Evolutionary conservation across 2,888 invertebrate species (phyloP).

Genomic region (Erebia epiphron): DNA sequence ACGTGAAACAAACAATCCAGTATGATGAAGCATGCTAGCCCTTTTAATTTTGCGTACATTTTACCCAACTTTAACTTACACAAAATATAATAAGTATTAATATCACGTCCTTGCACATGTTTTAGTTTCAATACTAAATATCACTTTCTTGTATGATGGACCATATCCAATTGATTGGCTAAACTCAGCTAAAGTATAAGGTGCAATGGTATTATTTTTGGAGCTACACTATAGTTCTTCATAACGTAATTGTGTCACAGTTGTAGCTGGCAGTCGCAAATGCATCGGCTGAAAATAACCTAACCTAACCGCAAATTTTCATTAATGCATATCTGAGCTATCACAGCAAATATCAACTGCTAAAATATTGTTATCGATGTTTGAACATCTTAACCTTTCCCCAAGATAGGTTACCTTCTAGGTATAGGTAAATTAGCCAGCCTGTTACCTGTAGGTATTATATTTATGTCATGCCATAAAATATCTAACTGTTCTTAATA

Average conservation of each 20-base stretch:
- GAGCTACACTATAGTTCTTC: conserved; percentile 45
- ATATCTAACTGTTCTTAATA: too few species aligned
- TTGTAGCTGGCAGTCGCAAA: conserved; percentile 45
- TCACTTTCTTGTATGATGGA: conserved; percentile 2
- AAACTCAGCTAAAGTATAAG: conserved; percentile 8
- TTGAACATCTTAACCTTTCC: not conserved
- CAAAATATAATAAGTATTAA: not conserved
- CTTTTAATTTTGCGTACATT: conserved; percentile 37
- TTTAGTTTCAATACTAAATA: conserved; percentile 8
- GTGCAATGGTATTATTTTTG: conserved; percentile 44
- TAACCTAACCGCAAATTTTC: conserved; percentile 48
- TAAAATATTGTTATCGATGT: not conserved
- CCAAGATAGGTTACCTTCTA: too few species aligned
- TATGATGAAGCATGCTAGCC: conserved; percentile 36
- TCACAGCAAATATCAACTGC: not conserved
- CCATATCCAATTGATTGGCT: conserved; percentile 17
- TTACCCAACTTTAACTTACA: conserved; percentile 17
- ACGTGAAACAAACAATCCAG: conserved; percentile 42
- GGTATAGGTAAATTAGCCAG: too few species aligned
- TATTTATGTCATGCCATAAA: too few species aligned
- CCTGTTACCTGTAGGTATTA: too few species aligned
- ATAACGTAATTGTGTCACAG: conserved; percentile 51
- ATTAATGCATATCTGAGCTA: conserved; percentile 38
- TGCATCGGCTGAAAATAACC: conserved; percentile 52
- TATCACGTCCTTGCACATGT: not conserved